Conservation (phyloP, 1,140 invertebrate genomes). For the Micrasema minimum region DNA sequence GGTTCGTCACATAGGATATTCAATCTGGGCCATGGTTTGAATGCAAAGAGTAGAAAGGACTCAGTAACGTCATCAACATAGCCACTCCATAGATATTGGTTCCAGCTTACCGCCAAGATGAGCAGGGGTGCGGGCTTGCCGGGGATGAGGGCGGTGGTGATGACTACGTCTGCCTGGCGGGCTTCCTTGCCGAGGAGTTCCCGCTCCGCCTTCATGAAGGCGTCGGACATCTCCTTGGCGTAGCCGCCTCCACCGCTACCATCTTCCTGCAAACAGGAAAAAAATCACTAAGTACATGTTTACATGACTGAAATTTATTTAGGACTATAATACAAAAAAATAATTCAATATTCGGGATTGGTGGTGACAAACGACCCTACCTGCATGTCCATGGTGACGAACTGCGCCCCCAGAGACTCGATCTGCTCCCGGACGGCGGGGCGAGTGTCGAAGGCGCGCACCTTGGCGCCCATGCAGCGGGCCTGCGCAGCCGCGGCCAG, state of each 20-base stretch:
- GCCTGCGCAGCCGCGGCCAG: slow-evolving; percentile 87
- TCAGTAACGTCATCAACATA: too few species aligned
- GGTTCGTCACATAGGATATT: too few species aligned
- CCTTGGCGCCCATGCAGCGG: slow-evolving; percentile 89
- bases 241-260: slow-evolving; percentile 87
- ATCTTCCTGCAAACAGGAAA: slow-evolving; percentile 73
- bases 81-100: too few species aligned
- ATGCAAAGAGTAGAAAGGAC: too few species aligned
- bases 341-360: too few species aligned
- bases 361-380: too few species aligned
- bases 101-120: slow-evolving; percentile 76
- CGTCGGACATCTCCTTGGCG: slow-evolving; percentile 91
- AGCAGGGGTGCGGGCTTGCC: slow-evolving; percentile 86
- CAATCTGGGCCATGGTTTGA: too few species aligned
- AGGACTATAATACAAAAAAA: too few species aligned
- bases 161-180: slow-evolving; percentile 83
- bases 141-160: slow-evolving; percentile 90
- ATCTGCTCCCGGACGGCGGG: slow-evolving; percentile 90
- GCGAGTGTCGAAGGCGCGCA: slow-evolving; percentile 88
- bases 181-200: slow-evolving; percentile 88
- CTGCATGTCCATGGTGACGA: slow-evolving; percentile 81
- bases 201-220: slow-evolving; percentile 88
- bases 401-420: slow-evolving; percentile 88
- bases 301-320: too few species aligned
- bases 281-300: too few species aligned